Evolutionary conservation across 2,888 invertebrate species (phyloP), one percentile per base, ranked within the genome.

Genomic region (Dryococelus australis): DNA sequence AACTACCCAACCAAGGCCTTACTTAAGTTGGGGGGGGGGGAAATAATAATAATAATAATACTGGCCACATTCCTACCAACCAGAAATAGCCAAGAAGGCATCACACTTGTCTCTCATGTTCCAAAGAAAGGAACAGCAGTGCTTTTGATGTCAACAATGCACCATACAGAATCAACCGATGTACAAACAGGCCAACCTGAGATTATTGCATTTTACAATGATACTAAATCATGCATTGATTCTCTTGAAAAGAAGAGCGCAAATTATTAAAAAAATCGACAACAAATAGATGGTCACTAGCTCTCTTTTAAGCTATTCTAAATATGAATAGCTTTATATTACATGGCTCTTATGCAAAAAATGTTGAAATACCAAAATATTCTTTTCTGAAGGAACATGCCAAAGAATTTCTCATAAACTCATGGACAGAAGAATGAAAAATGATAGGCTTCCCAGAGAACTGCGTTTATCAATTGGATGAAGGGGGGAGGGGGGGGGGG

Each of bases 141-240:
- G 65, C 84, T 90, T 53, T 81, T 90, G 35, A 53, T 90, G 83
- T 90, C 90, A 35, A 43, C 84, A 24, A 84, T 84, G 84, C 84
- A 43, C 84, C 88, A 90, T 85, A 78, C n/a, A n/a, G n/a, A n/a
- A n/a, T n/a, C n/a, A n/a, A n/a, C n/a, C n/a, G n/a, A n/a, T n/a
- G n/a, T n/a, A 84, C 5, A 43, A 47, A 88, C 88, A 27, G 86
- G 86, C 65, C 89, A 90, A 87, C 90, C 90, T 81, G 89, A 90
- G 87, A 90, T 90, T 26, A 90, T 90, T 51, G 83, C 87, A 27
- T 90, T 88, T 80, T 90, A 91, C 87, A 90, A 90, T 88, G 88
- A 86, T 26, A 90, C 90, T 27, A 90, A 91, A 89, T 89, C 88
- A 84, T 89, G 89, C 27, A 90, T 90, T 35, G 90, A 90, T 86